Base-by-base conservation (phyloP, 2,113 vertebrate genomes). In the Chitala chitala region DNA sequence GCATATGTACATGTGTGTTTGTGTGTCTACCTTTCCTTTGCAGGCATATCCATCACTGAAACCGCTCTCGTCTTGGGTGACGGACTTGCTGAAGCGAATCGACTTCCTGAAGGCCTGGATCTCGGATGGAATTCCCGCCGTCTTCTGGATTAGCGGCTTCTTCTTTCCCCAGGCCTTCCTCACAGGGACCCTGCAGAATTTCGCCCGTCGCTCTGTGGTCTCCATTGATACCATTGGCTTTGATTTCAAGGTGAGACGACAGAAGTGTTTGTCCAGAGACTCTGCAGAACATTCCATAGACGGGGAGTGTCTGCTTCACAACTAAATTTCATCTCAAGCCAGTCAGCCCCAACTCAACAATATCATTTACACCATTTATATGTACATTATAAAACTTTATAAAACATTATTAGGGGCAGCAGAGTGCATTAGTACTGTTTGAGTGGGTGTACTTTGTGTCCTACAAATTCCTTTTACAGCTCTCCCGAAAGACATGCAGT, bases 131-230 rank as follows among this genome's bases (percentile, higher is more conserved):
- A 91, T 92, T 76, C 96, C 94, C 0, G 72, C 91, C 0, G 92
- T 93, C 13, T 96, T 95, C 90, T 97, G 95, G 95, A 96, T 96
- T 82, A 95, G 93, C 0, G 93, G 94, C 0, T 93, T 96, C 83
- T 98, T 98, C 87, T 96, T 94, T 83, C 94, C 94, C 0, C 95
- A 96, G 80, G 94, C 94, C 22, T 97, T 98, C 80, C 92, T 98
- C 74, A 94, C 95, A 0, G 95, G 94, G 42, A 94, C 92, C 0
- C 87, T 98, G 50, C 96, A 97, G 86, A 95, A 97, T 82, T 94
- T 91, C 0, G 94, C 95, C 75, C 92, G 96, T 2, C 89, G 88
- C 36, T 88, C 85, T 0, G 6, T 88, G 64, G 85, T 88, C 81
- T 93, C 95, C 76, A 94, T 96, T 0, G 93, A 98, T 77, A 93